Evolutionary conservation across 2,797 vertebrate species (phyloP).

Genomic region (Acipenser oxyrinchus): DNA sequence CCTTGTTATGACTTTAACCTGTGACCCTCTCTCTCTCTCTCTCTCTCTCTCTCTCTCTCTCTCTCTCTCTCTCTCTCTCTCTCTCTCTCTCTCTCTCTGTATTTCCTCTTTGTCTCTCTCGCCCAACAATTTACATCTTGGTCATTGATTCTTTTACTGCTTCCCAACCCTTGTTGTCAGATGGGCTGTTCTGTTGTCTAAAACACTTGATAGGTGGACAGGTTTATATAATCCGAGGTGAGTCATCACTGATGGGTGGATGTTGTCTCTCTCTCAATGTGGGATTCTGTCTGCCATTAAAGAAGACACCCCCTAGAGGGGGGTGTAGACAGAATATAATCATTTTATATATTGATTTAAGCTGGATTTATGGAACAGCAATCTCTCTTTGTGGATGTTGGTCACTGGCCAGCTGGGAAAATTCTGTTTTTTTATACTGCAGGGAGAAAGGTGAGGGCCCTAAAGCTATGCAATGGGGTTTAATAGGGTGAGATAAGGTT

Average conservation of each 20-base stretch:
- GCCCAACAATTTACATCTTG: conserved; percentile 76
- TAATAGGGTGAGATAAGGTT: no score
- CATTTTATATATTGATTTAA: not conserved
- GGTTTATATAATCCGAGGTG: conserved; percentile 99
- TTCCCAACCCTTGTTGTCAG: conserved; percentile 95
- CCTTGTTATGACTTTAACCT: conserved; percentile 67
- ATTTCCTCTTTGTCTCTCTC: conserved; percentile 46
- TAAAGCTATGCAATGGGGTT: no score
- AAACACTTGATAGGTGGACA: conserved; percentile 99
- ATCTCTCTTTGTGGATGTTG: conserved; percentile 47
- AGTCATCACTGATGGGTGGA: conserved; percentile 54
- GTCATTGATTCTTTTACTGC: conserved; percentile 91
- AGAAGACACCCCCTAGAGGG: not conserved
- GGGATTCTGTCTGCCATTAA: conserved; percentile 11
- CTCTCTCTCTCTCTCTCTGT: conserved; percentile 44
- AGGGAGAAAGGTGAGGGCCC: no score
- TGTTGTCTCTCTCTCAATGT: conserved; percentile 14
- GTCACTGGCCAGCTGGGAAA: conserved; percentile 10
- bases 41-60: conserved; percentile 18
- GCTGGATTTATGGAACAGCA: conserved; percentile 9
- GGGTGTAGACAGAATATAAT: conserved; percentile 6
- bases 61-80: conserved; percentile 29
- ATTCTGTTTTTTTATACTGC: not conserved
- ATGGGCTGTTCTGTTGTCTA: conserved; percentile 99
- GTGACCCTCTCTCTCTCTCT: conserved; percentile 54